Evolutionary conservation across 2,888 invertebrate species (phyloP).

Genomic region (Ephialtes manifestator): DNA sequence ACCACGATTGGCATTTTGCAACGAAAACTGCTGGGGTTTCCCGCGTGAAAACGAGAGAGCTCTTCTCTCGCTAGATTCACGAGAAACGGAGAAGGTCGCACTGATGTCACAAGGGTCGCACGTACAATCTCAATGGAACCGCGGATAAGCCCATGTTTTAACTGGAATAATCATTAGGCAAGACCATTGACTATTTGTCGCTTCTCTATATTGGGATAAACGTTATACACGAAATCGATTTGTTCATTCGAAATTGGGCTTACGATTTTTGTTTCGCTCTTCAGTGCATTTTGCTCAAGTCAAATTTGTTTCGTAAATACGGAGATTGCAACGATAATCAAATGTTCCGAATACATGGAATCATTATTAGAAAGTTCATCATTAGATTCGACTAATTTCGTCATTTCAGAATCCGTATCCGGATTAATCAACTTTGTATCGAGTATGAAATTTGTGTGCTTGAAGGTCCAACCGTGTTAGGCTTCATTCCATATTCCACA

Average conservation of each 20-base stretch:
- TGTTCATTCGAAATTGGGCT: neutral
- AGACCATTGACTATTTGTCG: constrained; percentile 22
- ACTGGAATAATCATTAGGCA: constrained; percentile 28
- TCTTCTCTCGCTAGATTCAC: constrained; percentile 21
- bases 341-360: neutral
- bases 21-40: constrained; percentile 31
- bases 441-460: neutral
- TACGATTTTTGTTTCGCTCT: neutral
- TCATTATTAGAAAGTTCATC: neutral
- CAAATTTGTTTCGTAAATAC: neutral
- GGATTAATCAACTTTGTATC: neutral
- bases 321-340: neutral
- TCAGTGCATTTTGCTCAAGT: neutral
- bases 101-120: constrained; percentile 19
- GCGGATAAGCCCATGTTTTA: constrained; percentile 20
- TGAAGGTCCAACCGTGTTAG: too few species aligned
- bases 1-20: constrained; percentile 61
- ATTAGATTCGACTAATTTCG: neutral
- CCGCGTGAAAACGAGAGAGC: constrained; percentile 30
- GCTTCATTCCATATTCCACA: too few species aligned
- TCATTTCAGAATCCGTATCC: neutral
- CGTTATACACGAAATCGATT: neutral
- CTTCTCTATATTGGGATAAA: neutral
- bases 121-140: constrained; percentile 17
- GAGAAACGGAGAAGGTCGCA: constrained; percentile 23